Evolutionary conservation across 2,888 invertebrate genomes (phyloP), one percentile per base, ranked within the genome.

Genomic region (Dastarcus helophoroides): DNA sequence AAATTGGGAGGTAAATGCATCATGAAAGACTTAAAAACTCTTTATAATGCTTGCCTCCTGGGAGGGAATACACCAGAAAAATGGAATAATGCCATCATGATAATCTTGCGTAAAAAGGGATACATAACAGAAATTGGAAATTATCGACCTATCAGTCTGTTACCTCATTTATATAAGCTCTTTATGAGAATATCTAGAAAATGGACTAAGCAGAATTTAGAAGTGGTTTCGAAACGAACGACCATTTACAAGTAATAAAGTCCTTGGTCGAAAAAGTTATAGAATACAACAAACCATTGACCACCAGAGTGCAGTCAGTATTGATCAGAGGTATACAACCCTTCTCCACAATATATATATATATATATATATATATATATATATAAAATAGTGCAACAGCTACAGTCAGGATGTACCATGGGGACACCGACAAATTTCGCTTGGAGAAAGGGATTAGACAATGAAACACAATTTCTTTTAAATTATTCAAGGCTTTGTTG

Each of bases 151-250:
- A n/a, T n/a, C n/a, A n/a, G n/a, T n/a, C n/a, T n/a, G n/a, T n/a
- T n/a, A n/a, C n/a, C n/a, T n/a, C n/a, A n/a, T n/a, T n/a, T n/a
- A n/a, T n/a, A n/a, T n/a, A n/a, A n/a, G n/a, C n/a, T n/a, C n/a
- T n/a, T n/a, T n/a, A n/a, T n/a, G n/a, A n/a, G n/a, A n/a, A n/a
- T n/a, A n/a, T n/a, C n/a, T n/a, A n/a, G n/a, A n/a, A n/a, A n/a
- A n/a, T n/a, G n/a, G 41, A 44, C 29, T 36, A 36, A 29, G 38
- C 41, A n/a, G 43, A 35, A 11, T 36, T 42, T 23, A 17, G 34
- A 25, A 16, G 19, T 22, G 30, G 28, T 3, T 39, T 27, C 24
- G 34, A 34, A 16, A 40, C 42, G 2, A 38, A 37, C 21, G 42
- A 42, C 24, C 37, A 42, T 26, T 22, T 39, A 8, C 37, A 37